A percentile compares a stretch with the other conserved stretches of the same genome.
phyloP scores from a whole-genome alignment of 2,797 vertebrate species.

The Chelon labrosus region DNA sequence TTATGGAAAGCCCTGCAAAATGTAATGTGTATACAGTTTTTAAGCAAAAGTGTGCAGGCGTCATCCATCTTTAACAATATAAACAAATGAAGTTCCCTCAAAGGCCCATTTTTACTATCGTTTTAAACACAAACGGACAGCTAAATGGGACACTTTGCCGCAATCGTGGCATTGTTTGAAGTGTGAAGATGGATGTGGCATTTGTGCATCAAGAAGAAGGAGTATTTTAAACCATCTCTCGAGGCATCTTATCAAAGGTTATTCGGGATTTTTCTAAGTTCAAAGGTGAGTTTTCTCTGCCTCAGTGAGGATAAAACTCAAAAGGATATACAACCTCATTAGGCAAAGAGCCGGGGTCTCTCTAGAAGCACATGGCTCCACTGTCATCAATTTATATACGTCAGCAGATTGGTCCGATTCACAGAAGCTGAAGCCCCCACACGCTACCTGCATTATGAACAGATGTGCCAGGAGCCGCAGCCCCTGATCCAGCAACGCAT shows the following conservation, averaged over 20 bases:
- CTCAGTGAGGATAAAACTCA: constrained; percentile 21
- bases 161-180: constrained; percentile 60
- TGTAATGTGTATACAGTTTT: constrained; percentile 17
- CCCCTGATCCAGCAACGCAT: constrained; percentile 60
- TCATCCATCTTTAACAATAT: constrained; percentile 60
- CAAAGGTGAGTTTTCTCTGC: constrained; percentile 39
- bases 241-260: constrained; percentile 12
- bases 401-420: constrained; percentile 62
- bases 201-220: background rate
- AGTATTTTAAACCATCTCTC: constrained; percentile 7
- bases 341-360: constrained; percentile 42
- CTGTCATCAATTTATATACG: constrained; percentile 59
- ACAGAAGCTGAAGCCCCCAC: constrained; percentile 54
- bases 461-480: constrained; percentile 80
- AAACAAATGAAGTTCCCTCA: constrained; percentile 59
- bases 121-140: constrained; percentile 66
- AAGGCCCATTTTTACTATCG: constrained; percentile 41
- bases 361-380: constrained; percentile 38
- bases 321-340: constrained; percentile 53
- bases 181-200: constrained; percentile 53
- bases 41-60: constrained; percentile 9
- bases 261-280: constrained; percentile 14
- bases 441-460: constrained; percentile 78
- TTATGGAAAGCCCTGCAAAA: constrained; percentile 28
- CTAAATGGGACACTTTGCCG: constrained; percentile 63